Evolutionary conservation across 1,140 invertebrate genomes (phyloP).

Genomic region (Mya arenaria): DNA sequence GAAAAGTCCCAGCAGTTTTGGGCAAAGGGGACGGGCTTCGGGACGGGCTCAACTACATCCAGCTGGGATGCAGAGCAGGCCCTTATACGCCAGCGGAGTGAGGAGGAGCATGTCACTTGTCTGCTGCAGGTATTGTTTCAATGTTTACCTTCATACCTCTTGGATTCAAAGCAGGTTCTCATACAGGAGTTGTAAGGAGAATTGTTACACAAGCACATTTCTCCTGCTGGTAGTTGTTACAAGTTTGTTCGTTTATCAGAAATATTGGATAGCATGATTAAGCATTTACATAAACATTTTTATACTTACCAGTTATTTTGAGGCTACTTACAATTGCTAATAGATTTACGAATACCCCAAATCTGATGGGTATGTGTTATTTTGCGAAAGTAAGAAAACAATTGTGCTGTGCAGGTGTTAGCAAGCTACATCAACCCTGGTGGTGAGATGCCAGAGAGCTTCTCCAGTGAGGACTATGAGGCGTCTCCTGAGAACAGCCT

Average conservation of each 20-base stretch:
- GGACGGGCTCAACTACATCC: slow-evolving; percentile 96
- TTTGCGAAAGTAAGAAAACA: too few relatives aligned
- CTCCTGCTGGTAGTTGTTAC: too few relatives aligned
- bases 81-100: slow-evolving; percentile 91
- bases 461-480: slow-evolving; percentile 55
- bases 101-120: slow-evolving; percentile 96
- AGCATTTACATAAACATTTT: neutral
- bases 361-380: too few relatives aligned
- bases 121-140: slow-evolving; percentile 86
- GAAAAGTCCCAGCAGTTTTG: slow-evolving; percentile 93
- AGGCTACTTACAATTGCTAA: too few relatives aligned
- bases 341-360: too few relatives aligned
- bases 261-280: neutral
- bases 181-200: too few relatives aligned
- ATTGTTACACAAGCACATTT: too few relatives aligned
- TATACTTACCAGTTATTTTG: too few relatives aligned
- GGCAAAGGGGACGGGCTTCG: slow-evolving; percentile 97
- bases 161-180: too few relatives aligned
- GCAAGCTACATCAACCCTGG: slow-evolving; percentile 93
- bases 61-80: slow-evolving; percentile 98
- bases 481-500: slow-evolving; percentile 63
- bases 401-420: slow-evolving; percentile 85
- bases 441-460: slow-evolving; percentile 75
- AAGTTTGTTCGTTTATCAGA: too few relatives aligned
- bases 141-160: too few relatives aligned